Evolutionary conservation across 2,888 invertebrate species (phyloP), one percentile per base, ranked within the genome.

Genomic region (Calliphora vomitoria): DNA sequence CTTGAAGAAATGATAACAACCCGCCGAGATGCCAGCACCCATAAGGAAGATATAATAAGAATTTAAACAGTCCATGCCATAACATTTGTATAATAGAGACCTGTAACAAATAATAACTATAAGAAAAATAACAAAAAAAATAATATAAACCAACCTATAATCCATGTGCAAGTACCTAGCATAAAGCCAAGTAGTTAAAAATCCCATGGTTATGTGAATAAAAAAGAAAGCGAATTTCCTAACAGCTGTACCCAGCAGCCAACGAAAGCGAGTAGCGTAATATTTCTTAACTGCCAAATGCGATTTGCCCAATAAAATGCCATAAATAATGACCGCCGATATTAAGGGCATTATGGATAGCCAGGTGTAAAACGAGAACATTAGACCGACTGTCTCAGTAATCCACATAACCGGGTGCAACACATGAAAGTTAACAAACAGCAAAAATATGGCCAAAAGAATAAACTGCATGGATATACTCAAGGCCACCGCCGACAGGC

Each of bases 261-360:
- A 96, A 4, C 95, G 95, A 90, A 96, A 96, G 90, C 97, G 95
- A 15, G 96, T 96, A 55, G 95, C 94, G 87, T 95, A 95, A 90
- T 96, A 96, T 0, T 94, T 94, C 53, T 95, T 93, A 71, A 95
- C 95, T 25, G 95, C 94, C 35, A 96, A 94, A 90, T 96, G 96
- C 89, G 95, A 96, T 91, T 96, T 96, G 66, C 96, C 96, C 90
- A 96, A 95, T 50, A 96, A 94, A 58, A 96, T 94, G n/a, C 97
- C 96, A 93, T 97, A 96, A 8, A 96, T 94, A 86, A 96, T 95
- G 11, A 96, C 95, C 1, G 96, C 95, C 38, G 94, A 91, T 13
- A 95, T 94, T 20, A 97, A 94, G 0, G 96, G 95, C 38, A 96
- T 93, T 66, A 96, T 95, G 89, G 95, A 96, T 0, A 96, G 92